phyloP scores from a whole-genome alignment of 2,888 invertebrate genomes.

The Lycophotia porphyrea region DNA sequence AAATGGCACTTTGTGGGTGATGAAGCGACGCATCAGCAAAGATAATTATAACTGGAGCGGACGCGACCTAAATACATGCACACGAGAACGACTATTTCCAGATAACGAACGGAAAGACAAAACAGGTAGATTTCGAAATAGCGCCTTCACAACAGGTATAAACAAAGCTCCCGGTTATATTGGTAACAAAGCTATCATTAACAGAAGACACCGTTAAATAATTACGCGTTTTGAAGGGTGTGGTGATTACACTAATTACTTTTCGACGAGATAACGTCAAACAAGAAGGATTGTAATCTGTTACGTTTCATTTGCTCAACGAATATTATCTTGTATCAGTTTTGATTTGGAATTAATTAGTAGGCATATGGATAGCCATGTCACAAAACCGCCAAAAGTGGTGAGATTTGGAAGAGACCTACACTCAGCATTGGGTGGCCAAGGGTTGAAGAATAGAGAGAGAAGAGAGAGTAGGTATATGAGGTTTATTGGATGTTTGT shows the following conservation, averaged over 20 bases:
- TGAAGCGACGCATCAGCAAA: conserved; percentile 81
- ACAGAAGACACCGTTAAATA: conserved; percentile 45
- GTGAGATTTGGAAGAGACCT: no score
- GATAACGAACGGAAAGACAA: conserved; percentile 79
- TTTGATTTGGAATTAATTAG: conserved; percentile 23
- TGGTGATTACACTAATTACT: conserved; percentile 62
- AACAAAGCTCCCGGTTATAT: conserved; percentile 49
- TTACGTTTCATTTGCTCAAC: conserved; percentile 23
- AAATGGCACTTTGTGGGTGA: conserved; percentile 72
- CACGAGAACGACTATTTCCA: conserved; percentile 85
- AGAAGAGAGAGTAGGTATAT: no score
- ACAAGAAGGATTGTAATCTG: conserved; percentile 41
- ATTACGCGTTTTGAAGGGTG: conserved; percentile 38
- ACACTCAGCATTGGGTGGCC: no score
- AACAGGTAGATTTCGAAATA: conserved; percentile 85
- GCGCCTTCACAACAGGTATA: conserved; percentile 64
- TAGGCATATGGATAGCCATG: no score
- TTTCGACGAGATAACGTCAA: conserved; percentile 56
- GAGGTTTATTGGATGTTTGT: conserved; percentile 16
- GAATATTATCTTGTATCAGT: conserved; percentile 22
- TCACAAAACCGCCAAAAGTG: no score
- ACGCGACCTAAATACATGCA: conserved; percentile 85
- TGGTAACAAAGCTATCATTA: conserved; percentile 56
- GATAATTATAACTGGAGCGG: conserved; percentile 84
- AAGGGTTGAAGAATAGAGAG: no score